A percentile compares a stretch with the other conserved stretches of the same genome.
phyloP scores from a whole-genome alignment of 2,113 vertebrate species.

The Antidorcas marsupialis region DNA sequence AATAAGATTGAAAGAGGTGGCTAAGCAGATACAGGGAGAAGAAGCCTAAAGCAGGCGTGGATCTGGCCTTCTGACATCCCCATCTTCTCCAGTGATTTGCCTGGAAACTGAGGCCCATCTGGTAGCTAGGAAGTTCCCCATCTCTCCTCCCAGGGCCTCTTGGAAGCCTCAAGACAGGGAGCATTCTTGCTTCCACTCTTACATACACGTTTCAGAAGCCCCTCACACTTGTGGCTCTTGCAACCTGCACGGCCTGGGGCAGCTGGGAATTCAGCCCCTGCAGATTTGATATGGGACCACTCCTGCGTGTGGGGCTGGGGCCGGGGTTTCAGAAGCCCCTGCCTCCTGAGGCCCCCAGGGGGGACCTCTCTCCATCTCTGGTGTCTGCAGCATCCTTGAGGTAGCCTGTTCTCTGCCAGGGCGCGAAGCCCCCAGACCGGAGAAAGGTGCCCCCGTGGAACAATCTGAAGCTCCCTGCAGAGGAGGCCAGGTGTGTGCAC shows the following conservation, averaged over 20 bases:
- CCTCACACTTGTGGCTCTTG: neutral
- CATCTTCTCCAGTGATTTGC: neutral
- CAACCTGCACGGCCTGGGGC: neutral
- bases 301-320: neutral
- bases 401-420: neutral
- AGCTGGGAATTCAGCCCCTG: neutral
- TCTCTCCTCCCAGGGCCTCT: neutral
- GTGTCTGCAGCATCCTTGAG: neutral
- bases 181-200: neutral
- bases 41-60: neutral
- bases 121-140: neutral
- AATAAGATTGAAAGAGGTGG: neutral
- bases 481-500: neutral
- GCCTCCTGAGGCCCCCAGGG: neutral
- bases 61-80: neutral
- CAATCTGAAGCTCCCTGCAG: constrained; percentile 7
- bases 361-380: neutral
- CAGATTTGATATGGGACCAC: neutral
- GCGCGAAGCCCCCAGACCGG: neutral
- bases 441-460: neutral
- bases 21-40: neutral
- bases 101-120: neutral
- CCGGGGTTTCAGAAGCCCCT: neutral
- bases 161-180: neutral
- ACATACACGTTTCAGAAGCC: neutral